These are phyloP conservation scores for Hypolimnas misippus DNA, from an alignment of 2,888 invertebrate species.

Conservation along the genomic window DNA sequence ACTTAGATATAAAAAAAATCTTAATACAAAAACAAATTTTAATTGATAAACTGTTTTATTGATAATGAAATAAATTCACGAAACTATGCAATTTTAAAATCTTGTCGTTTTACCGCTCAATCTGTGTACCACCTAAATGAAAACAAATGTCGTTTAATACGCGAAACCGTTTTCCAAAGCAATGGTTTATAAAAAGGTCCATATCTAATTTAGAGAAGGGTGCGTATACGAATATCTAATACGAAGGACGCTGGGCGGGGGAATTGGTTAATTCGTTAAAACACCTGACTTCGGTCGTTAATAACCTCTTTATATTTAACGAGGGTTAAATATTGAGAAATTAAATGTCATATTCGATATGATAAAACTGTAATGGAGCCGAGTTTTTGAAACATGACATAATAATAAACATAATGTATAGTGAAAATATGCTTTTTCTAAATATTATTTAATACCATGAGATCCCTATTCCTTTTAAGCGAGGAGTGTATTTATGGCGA, in stretches of 20 bases:
- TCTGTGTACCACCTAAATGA: constrained; percentile 39
- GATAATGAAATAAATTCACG: neutral
- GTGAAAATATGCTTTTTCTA: too few relatives aligned
- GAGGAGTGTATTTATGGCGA: too few relatives aligned
- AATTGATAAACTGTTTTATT: neutral
- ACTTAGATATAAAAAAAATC: neutral
- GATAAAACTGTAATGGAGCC: too few relatives aligned
- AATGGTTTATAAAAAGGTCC: constrained; percentile 57
- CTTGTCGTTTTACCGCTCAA: neutral
- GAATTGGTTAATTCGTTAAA: constrained; percentile 39
- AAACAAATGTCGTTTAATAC: constrained; percentile 49
- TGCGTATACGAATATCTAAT: constrained; percentile 52
- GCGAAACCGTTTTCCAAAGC: constrained; percentile 53
- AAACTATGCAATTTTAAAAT: too few relatives aligned
- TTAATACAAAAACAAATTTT: neutral
- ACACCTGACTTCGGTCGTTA: constrained; percentile 28
- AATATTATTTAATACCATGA: too few relatives aligned
- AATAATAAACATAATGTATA: too few relatives aligned
- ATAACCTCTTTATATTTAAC: constrained; percentile 21
- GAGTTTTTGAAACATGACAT: too few relatives aligned
- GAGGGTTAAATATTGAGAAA: neutral
- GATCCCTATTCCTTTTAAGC: too few relatives aligned
- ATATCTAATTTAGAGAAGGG: constrained; percentile 59
- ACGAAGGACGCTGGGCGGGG: constrained; percentile 40
- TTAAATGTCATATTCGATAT: neutral